Conservation (phyloP, 2,113 vertebrate species). For the Tonatia bakeri region DNA sequence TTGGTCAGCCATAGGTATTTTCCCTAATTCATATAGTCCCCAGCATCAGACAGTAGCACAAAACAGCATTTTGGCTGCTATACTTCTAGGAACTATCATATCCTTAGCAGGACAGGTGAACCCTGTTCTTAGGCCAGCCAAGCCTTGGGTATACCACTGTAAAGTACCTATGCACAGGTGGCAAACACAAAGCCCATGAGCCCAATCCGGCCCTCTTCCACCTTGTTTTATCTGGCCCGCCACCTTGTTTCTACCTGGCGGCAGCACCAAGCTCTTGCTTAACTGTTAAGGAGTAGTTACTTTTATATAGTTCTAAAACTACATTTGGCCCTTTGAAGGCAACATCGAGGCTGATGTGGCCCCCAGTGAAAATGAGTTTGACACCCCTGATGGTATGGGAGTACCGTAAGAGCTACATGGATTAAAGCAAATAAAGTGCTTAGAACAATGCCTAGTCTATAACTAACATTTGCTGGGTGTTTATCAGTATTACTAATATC, state of each 20-base stretch:
- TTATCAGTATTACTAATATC: background rate
- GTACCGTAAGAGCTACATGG: background rate
- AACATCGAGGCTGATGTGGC: no score
- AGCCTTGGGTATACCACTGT: background rate
- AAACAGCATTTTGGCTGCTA: background rate
- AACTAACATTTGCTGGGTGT: background rate
- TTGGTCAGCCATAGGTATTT: background rate
- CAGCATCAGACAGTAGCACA: background rate
- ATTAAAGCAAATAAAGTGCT: background rate
- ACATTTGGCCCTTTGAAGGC: no score
- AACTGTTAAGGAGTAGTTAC: no score
- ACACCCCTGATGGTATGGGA: background rate
- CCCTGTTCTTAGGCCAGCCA: background rate
- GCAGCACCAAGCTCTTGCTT: no score
- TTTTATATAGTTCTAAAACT: no score
- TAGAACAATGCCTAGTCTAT: background rate
- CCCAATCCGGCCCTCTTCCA: no score
- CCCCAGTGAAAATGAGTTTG: no score
- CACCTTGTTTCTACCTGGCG: no score
- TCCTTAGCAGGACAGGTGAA: background rate
- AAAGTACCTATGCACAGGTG: background rate
- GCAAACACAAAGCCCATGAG: no score
- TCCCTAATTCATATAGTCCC: background rate
- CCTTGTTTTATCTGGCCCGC: no score
- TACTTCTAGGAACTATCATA: background rate